Evolutionary conservation across 2,113 vertebrate species (phyloP).

Genomic region (Aepyceros melampus): DNA sequence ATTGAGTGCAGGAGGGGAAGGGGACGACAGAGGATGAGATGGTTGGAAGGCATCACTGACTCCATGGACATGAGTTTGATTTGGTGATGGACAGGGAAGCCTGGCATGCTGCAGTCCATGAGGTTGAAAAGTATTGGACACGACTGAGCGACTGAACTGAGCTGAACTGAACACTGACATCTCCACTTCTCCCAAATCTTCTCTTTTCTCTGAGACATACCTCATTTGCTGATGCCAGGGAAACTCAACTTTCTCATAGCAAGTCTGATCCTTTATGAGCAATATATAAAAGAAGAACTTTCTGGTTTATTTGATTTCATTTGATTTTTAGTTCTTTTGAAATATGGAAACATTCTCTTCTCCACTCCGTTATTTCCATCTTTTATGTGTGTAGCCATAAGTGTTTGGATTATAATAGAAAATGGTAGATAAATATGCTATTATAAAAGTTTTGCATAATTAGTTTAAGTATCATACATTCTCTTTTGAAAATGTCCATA

Average conservation of each 20-base stretch:
- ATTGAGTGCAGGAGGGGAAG: not conserved
- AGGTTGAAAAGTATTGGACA: not conserved
- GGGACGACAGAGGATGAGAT: not conserved
- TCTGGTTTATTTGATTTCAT: slow-evolving; percentile 37
- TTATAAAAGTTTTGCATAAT: slow-evolving; percentile 67
- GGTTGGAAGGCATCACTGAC: not conserved
- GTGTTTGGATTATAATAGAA: slow-evolving; percentile 12
- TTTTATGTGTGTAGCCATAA: slow-evolving; percentile 39
- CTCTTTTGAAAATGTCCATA: slow-evolving; percentile 61
- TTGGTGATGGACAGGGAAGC: not conserved
- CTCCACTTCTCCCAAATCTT: not conserved
- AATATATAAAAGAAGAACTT: not conserved
- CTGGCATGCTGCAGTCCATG: accelerated
- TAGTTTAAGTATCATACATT: slow-evolving; percentile 63
- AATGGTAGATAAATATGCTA: slow-evolving; percentile 57
- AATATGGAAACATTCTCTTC: slow-evolving; percentile 39
- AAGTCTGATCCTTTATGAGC: not conserved
- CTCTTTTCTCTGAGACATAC: not conserved
- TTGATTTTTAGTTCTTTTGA: slow-evolving; percentile 49
- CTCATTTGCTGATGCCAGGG: not conserved
- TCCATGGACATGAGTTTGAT: not conserved
- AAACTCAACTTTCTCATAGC: not conserved
- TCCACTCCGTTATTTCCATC: not conserved
- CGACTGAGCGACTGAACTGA: not conserved
- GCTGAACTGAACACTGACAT: not conserved